These are phyloP conservation scores for Quadroppia sp. DNA, from an alignment of 2,888 invertebrate genomes.

Conservation along the genomic window DNA sequence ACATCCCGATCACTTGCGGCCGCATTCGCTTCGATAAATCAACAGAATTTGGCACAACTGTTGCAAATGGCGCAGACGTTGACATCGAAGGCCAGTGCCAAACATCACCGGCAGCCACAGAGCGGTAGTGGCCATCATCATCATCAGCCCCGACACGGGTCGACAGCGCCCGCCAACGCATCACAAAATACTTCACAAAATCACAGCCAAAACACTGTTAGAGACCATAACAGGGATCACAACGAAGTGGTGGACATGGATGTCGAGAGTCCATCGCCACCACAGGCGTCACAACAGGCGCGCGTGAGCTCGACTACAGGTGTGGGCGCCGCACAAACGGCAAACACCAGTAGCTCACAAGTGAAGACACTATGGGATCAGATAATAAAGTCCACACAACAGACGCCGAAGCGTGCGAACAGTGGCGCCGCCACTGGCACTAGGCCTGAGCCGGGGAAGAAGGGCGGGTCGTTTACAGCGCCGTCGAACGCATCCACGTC, in stretches of 20 bases:
- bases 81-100: background rate
- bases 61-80: slow-evolving; percentile 36
- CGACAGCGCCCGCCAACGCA: background rate
- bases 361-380: slow-evolving; percentile 42
- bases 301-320: slow-evolving; percentile 1
- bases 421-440: background rate
- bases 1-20: slow-evolving; percentile 5
- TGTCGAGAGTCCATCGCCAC: slow-evolving; percentile 71
- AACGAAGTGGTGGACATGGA: slow-evolving; percentile 63
- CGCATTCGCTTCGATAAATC: slow-evolving; percentile 15
- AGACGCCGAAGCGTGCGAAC: background rate
- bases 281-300: slow-evolving; percentile 42
- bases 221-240: slow-evolving; percentile 44
- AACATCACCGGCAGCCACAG: background rate
- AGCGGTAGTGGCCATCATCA: background rate
- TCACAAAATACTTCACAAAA: background rate
- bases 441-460: background rate
- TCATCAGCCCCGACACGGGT: background rate
- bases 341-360: background rate
- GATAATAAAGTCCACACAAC: slow-evolving; percentile 37
- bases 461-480: background rate
- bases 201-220: background rate
- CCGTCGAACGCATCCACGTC: background rate
- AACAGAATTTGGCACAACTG: slow-evolving; percentile 31
- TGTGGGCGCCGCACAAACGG: background rate